Percentiles rank a stretch among this genome's conserved stretches.
Conservation (phyloP, 2,888 invertebrate genomes). For the Tetanocera ferruginea region DNA sequence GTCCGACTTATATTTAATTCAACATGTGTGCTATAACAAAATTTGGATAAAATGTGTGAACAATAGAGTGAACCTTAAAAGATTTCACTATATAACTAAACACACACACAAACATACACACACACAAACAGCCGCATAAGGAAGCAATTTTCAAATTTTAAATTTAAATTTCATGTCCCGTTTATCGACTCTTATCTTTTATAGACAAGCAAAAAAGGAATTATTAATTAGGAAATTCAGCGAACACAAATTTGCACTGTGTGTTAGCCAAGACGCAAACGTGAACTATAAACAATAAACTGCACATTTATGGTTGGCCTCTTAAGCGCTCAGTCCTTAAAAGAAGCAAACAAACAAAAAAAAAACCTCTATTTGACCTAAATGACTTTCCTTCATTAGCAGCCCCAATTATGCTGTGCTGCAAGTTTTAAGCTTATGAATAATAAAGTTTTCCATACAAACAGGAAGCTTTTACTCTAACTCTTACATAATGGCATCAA, state of each 20-base stretch:
- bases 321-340: too few relatives aligned
- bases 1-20: background rate
- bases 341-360: background rate
- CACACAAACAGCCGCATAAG: background rate
- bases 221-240: constrained; percentile 41
- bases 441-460: too few relatives aligned
- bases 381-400: too few relatives aligned
- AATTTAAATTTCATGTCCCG: constrained; percentile 66
- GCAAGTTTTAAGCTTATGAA: too few relatives aligned
- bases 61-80: background rate
- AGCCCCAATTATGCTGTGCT: too few relatives aligned
- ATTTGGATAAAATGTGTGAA: too few relatives aligned
- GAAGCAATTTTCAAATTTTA: constrained; percentile 47
- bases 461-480: too few relatives aligned
- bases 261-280: constrained; percentile 27
- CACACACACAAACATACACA: background rate
- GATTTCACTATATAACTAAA: background rate
- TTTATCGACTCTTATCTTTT: constrained; percentile 55
- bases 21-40: background rate
- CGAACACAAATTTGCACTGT: constrained; percentile 43
- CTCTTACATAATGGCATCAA: too few relatives aligned
- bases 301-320: too few relatives aligned
- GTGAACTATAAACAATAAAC: too few relatives aligned
- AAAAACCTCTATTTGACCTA: too few relatives aligned
- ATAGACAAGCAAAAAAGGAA: constrained; percentile 43